Evolutionary conservation across 2,113 vertebrate genomes (phyloP).

Genomic region (Sphyrna mokarran): DNA sequence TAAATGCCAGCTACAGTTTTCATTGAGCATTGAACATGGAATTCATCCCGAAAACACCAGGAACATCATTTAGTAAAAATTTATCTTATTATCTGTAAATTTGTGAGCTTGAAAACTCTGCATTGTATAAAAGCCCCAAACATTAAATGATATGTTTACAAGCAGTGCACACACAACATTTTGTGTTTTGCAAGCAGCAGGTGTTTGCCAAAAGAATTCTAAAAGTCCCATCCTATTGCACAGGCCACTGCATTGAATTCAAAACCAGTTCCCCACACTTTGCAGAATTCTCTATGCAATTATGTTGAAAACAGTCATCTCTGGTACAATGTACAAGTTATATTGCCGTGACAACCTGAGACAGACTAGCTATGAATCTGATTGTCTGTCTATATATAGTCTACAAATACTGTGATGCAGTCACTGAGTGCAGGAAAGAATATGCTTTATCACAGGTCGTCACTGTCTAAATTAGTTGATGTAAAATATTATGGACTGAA

Average conservation of each 20-base stretch:
- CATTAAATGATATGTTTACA: neutral
- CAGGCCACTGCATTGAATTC: neutral
- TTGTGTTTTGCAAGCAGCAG: neutral
- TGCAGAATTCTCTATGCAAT: neutral
- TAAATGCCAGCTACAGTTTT: neutral
- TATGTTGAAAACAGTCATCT: neutral
- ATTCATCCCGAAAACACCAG: no score
- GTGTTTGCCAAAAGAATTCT: neutral
- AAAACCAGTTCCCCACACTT: neutral
- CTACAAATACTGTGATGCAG: neutral
- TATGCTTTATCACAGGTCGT: neutral
- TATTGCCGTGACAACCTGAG: conserved; percentile 3
- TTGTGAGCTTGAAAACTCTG: neutral
- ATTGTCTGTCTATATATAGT: neutral
- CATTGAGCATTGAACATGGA: neutral
- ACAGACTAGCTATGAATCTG: neutral
- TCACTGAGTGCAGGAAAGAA: neutral
- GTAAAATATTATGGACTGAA: neutral
- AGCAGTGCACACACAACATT: no score
- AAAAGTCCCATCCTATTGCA: neutral
- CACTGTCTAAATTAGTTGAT: neutral
- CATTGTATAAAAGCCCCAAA: neutral
- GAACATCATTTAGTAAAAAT: neutral
- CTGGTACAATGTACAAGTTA: neutral
- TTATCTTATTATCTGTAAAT: neutral